phyloP scores from a whole-genome alignment of 2,113 vertebrate species.

The Acinonyx jubatus region DNA sequence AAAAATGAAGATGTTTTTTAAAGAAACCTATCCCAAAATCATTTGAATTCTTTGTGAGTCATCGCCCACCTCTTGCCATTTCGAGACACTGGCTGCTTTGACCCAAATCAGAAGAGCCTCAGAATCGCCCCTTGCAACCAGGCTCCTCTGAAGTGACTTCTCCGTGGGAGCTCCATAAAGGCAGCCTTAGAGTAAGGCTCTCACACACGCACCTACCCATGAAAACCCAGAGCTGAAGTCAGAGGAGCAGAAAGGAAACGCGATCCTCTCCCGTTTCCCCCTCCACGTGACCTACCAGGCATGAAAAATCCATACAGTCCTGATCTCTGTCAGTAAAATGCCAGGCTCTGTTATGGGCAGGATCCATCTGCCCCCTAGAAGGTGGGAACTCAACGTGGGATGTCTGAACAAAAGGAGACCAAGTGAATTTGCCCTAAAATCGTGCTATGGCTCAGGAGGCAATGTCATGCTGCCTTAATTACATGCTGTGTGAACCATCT shows the following conservation, averaged over 20 bases:
- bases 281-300: background rate
- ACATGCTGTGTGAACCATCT: background rate
- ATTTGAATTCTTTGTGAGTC: background rate
- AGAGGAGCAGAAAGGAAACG: background rate
- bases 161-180: background rate
- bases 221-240: background rate
- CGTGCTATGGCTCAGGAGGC: background rate
- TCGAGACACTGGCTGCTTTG: background rate
- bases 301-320: background rate
- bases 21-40: background rate
- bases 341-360: background rate
- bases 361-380: background rate
- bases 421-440: background rate
- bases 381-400: background rate
- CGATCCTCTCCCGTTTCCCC: background rate
- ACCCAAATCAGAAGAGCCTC: background rate
- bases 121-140: too few relatives aligned
- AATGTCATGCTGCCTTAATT: background rate
- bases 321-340: background rate
- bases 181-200: background rate
- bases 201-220: fast-evolving
- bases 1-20: background rate
- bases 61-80: background rate
- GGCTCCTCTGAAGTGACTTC: background rate
- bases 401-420: background rate